phyloP scores from a whole-genome alignment of 2,888 invertebrate species.

The Gymnocheta viridis region DNA sequence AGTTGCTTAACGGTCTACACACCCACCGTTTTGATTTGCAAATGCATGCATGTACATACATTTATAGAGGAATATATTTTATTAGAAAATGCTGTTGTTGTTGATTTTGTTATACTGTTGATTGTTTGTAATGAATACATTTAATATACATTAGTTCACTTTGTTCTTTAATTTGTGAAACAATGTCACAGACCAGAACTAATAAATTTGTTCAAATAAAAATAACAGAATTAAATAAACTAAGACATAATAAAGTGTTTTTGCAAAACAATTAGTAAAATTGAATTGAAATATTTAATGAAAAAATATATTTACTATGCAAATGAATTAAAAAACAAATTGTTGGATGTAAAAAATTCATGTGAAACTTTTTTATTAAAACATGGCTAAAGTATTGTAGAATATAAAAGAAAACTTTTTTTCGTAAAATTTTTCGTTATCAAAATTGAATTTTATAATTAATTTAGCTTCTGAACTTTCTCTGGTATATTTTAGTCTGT shows the following conservation, averaged over 20 bases:
- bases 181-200: neutral
- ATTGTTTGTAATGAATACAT: conserved; percentile 23
- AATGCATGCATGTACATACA: neutral
- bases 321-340: neutral
- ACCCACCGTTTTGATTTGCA: neutral
- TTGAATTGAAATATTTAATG: conserved; percentile 1
- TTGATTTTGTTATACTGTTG: conserved; percentile 20
- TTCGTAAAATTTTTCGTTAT: too few species aligned
- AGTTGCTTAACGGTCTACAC: neutral
- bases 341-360: too few species aligned
- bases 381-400: too few species aligned
- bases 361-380: too few species aligned
- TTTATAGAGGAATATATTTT: neutral
- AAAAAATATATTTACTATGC: neutral
- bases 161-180: conserved; percentile 14
- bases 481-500: too few species aligned
- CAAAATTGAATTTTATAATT: too few species aligned
- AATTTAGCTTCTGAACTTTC: too few species aligned
- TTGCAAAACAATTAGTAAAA: neutral
- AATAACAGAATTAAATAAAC: conserved; percentile 4
- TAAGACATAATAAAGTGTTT: conserved; percentile 10
- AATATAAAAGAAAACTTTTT: too few species aligned
- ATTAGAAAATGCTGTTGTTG: neutral
- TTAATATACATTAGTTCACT: conserved; percentile 34
- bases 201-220: conserved; percentile 19